Conservation (phyloP, 2,888 invertebrate species). For the Mellilla xanthometata region DNA sequence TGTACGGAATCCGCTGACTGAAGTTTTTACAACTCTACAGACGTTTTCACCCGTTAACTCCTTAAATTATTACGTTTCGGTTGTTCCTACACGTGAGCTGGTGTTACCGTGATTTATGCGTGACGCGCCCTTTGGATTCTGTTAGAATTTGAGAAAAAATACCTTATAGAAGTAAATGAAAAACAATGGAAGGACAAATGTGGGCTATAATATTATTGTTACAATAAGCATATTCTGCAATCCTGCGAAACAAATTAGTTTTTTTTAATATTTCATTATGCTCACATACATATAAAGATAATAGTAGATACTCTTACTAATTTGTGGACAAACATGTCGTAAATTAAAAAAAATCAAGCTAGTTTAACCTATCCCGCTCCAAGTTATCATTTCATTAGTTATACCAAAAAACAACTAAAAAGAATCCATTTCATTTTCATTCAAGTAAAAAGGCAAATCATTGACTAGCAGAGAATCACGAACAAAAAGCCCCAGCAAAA, state of each 20-base stretch:
- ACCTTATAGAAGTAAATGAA: conserved; percentile 18
- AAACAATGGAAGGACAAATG: conserved; percentile 14
- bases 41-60: conserved; percentile 60
- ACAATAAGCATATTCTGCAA: too few species aligned
- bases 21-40: conserved; percentile 67
- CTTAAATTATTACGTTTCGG: conserved; percentile 67
- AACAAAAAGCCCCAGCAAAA: conserved; percentile 12
- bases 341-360: too few species aligned
- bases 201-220: too few species aligned
- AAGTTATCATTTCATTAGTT: too few species aligned
- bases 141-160: conserved; percentile 14
- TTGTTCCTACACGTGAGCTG: conserved; percentile 48
- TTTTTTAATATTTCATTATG: too few species aligned
- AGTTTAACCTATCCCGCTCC: too few species aligned
- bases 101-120: conserved; percentile 53
- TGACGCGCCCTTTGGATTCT: conserved; percentile 28
- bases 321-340: too few species aligned
- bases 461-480: conserved; percentile 6
- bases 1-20: conserved; percentile 63
- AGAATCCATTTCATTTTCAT: background rate
- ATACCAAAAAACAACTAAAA: too few species aligned
- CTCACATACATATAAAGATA: too few species aligned
- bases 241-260: too few species aligned
- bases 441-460: conserved; percentile 4
- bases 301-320: too few species aligned